phyloP scores from a whole-genome alignment of 1,140 invertebrate genomes.

The Drosophila parabipectinata region DNA sequence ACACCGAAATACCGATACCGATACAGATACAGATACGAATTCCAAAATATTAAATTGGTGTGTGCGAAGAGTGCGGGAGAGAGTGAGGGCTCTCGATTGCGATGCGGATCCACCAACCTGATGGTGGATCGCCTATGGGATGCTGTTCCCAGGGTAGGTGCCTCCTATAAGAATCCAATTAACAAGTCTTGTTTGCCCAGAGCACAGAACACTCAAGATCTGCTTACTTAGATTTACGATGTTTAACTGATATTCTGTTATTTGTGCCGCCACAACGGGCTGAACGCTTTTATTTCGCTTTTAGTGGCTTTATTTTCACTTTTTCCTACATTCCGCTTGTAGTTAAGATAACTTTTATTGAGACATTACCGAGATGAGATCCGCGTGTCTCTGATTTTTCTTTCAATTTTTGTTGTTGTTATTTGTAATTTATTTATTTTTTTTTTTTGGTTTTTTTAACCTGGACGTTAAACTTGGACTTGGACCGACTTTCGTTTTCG shows the following conservation, averaged over 20 bases:
- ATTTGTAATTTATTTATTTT: background rate
- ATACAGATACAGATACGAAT: background rate
- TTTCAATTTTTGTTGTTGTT: constrained; percentile 16
- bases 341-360: constrained; percentile 64
- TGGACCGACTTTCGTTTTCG: constrained; percentile 77
- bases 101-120: constrained; percentile 18
- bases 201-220: constrained; percentile 22
- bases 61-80: constrained; percentile 7
- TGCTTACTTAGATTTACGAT: constrained; percentile 26
- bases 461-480: constrained; percentile 17
- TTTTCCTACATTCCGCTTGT: constrained; percentile 42
- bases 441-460: constrained; percentile 1
- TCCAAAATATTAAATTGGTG: constrained; percentile 10
- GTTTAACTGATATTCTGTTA: constrained; percentile 19
- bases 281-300: constrained; percentile 10
- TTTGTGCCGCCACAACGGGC: constrained; percentile 5
- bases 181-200: constrained; percentile 62
- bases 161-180: constrained; percentile 54
- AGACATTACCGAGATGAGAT: constrained; percentile 58
- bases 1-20: too few species aligned
- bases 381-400: constrained; percentile 42
- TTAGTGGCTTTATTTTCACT: constrained; percentile 33
- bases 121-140: constrained; percentile 19
- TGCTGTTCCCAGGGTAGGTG: background rate
- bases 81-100: constrained; percentile 3